A percentile compares a stretch with the other conserved stretches of the same genome.
phyloP scores from a whole-genome alignment of 2,113 vertebrate genomes.

The Gymnocephalus cernua region DNA sequence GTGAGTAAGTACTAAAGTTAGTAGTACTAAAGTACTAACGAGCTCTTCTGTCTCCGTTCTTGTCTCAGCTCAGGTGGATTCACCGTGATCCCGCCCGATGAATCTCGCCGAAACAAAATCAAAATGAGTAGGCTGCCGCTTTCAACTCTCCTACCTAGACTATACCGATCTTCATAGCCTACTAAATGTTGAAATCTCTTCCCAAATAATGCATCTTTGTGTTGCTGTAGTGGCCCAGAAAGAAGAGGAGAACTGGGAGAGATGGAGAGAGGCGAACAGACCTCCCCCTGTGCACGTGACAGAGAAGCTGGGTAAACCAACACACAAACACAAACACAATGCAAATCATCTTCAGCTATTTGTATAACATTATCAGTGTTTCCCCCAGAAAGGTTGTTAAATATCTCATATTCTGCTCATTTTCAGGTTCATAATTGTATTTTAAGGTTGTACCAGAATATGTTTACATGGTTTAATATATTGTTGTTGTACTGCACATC shows the following conservation, averaged over 20 bases:
- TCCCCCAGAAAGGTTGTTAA: no score
- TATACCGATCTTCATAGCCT: not conserved
- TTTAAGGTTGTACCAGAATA: no score
- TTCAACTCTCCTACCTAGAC: not conserved
- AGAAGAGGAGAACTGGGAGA: conserved; percentile 82
- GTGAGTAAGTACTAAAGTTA: no score
- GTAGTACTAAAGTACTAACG: no score
- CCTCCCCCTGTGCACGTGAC: conserved; percentile 73
- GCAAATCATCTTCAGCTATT: not conserved
- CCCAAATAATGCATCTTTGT: not conserved
- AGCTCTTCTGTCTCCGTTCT: conserved; percentile 32
- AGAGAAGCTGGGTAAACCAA: conserved; percentile 83
- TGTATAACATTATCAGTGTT: not conserved
- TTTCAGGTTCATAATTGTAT: no score
- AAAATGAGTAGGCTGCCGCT: conserved; percentile 81
- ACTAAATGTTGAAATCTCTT: not conserved
- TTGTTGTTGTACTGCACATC: no score
- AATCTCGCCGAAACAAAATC: conserved; percentile 77
- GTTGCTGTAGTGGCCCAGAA: conserved; percentile 83
- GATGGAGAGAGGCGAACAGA: conserved; percentile 81
- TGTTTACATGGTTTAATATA: no score
- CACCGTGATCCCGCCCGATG: conserved; percentile 84
- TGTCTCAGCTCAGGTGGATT: conserved; percentile 79
- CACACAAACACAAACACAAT: no score
- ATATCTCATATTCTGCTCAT: no score